Evolutionary conservation across 2,888 invertebrate species (phyloP), one percentile per base, ranked within the genome.

Genomic region (Iselma pallidipennis): DNA sequence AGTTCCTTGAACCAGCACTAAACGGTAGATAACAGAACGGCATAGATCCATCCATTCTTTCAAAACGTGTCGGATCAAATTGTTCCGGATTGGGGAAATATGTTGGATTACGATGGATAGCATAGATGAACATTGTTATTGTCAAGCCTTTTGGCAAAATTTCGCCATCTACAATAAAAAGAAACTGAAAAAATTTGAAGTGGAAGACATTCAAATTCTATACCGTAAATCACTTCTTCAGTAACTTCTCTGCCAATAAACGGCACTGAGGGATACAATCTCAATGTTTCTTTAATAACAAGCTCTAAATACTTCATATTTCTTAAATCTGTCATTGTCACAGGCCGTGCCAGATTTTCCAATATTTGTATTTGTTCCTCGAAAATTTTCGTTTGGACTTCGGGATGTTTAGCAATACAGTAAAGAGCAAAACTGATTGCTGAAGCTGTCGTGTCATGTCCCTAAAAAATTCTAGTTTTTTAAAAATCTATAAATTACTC

Each of bases 1-100:
- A 88, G 71, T 88, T 89, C 48, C 88, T 83, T 0, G 87, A 85
- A 0, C 88, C 88, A 7, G 88, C 88, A 69, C 88, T 88, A 60
- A 89, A 89, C 0, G 87, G 85, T 1, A 89, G 72, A 79, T 84
- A 88, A 21, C 82, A 82, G 69, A 85, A 87, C 0, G 85, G 83
- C 55, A 82, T 83, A 1, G 76, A 78, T 4, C 70, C 76, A n/a
- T 80, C 75, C 56, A 79, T 73, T 1, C 70, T 59, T 42, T 83
- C 81, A 66, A 86, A 87, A 23, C 88, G 82, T 58, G 86, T 86
- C 0, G 88, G 88, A 81, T 72, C 69, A 50, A 78, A 85, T 48
- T 78, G 81, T 55, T 85, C 76, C 0, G 88, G 86, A 61, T 87
- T 81, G 0, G 86, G 83, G 70, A 81, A 87, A 21, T 82, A 71